Evolutionary conservation across 2,113 vertebrate genomes (phyloP).

Genomic region (Nematolebias whitei): DNA sequence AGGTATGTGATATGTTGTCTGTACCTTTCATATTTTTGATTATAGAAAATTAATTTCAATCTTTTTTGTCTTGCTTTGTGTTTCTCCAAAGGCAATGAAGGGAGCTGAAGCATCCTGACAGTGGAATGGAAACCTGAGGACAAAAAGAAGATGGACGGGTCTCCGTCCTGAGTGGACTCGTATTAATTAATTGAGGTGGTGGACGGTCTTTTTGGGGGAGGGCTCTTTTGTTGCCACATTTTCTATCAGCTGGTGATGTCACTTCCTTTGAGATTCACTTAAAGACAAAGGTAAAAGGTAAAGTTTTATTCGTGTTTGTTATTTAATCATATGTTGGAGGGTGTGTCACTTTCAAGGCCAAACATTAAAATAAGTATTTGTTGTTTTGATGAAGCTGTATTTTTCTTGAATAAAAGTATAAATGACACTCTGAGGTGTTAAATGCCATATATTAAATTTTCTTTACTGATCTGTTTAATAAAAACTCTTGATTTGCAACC

Average conservation of each 20-base stretch:
- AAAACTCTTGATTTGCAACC: too few species aligned
- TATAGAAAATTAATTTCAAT: not conserved
- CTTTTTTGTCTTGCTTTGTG: not conserved
- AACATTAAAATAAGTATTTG: not conserved
- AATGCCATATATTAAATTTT: too few species aligned
- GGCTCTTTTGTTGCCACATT: too few species aligned
- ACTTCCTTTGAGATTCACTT: not conserved
- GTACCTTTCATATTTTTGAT: not conserved
- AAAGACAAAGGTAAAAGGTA: not conserved
- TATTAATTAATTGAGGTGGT: constrained; percentile 2
- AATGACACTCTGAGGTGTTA: not conserved
- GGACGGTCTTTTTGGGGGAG: constrained; percentile 15
- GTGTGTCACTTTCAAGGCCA: not conserved
- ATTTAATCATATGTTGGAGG: not conserved
- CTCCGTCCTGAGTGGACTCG: not conserved
- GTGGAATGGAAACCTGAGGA: not conserved
- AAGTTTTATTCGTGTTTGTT: not conserved
- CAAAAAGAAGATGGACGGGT: not conserved
- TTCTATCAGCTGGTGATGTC: not conserved
- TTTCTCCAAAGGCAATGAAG: constrained; percentile 43
- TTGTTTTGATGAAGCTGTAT: not conserved
- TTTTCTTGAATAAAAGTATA: not conserved
- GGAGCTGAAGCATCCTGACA: constrained; percentile 25
- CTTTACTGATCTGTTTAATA: too few species aligned
- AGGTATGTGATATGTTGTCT: constrained; percentile 62